Base-by-base conservation (phyloP, 2,797 vertebrate species). In the Pseudochirops corinnae region DNA sequence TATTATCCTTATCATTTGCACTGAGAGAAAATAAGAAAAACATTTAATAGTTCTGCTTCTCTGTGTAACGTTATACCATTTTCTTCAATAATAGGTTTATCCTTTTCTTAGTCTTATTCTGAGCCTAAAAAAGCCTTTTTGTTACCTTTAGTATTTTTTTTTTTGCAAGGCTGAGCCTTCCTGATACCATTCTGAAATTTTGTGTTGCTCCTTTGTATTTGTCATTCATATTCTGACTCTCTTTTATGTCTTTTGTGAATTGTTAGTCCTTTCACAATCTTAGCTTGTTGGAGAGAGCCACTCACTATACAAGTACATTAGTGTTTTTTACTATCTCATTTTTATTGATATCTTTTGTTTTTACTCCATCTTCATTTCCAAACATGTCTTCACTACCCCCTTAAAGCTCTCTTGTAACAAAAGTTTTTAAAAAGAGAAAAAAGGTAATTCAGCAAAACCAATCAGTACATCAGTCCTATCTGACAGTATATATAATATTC, bases 1-100 rank as follows among this genome's bases (percentile, higher is more conserved):
- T 82, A 39, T 39, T 21, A 39, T n/a, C 33, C 14, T 67, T 33
- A 16, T 67, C 31, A 33, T 33, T n/a, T 67, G 29, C 12, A 31
- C 60, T 14, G 60, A 62, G 29, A 62, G 33, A 62, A 62, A 62
- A 62, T 33, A n/a, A 18, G 1, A 55, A 62, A 50, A 93, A 92
- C 93, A 93, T 46, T 67, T 93, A 56, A 82, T 93, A 52, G 92
- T 94, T 93, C 5, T 91, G n/a, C 57, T 90, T 96, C 21, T 95
- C n/a, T 94, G 10, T 94, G 87, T 4, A 91, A 6, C 87, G 16
- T 18, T 7, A 13, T 94, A 90, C 53, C 91, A 92, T 92, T 57
- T 14, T 95, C 96, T 93, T 94, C 24, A 93, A 92, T 91, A 91
- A 95, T 56, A 94, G 33, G 21, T 82, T 82, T 46, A 74, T 39